Base-by-base conservation (phyloP, 2,113 vertebrate species). In the Geothlypis trichas region DNA sequence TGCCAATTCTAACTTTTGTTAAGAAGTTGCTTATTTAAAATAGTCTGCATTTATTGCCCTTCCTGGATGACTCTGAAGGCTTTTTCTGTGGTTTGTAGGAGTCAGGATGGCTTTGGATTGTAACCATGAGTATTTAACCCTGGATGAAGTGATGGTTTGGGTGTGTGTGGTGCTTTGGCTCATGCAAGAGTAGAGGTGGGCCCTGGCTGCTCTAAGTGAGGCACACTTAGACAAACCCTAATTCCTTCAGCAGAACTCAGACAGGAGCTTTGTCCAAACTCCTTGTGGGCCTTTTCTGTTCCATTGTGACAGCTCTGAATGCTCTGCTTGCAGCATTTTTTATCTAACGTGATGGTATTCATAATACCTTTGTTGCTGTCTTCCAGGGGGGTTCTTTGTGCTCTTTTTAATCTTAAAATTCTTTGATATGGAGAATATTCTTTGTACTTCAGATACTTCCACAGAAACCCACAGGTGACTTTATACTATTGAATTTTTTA, bases 231-330 rank as follows among this genome's bases (percentile, higher is more conserved):
- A 16, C 2, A 72, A 63, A 28, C 13, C 4, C 61, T 8, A 49
- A 58, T 62, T 75, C 49, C 41, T 57, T 52, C 18, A 33, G 21
- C 19, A 51, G 37, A 49, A 5, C 23, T 92, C 21, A 12, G 72
- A 49, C 5, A 27, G 19, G 24, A 58, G 19, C 37, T 80, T 71
- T 59, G 59, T 42, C 41, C 30, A 65, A 82, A 44, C 5, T 31
- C 30, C 28, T 30, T 0, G 3, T 57, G 58, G 58, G 44, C 2
- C 4, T 65, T 42, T 92, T 31, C 24, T 68, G 35, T 39, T 78
- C 39, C 1, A 0, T 65, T 24, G 1, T 52, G 37, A 39, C 15
- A 30, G 12, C 31, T 78, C 28, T 68, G 33, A 75, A 55, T 0
- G 3, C 15, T 61, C 8, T 28, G 33, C 7, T 59, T 81, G 59